Evolutionary conservation across 1,140 invertebrate species (phyloP).

Genomic region (Leptoteleia sp.): DNA sequence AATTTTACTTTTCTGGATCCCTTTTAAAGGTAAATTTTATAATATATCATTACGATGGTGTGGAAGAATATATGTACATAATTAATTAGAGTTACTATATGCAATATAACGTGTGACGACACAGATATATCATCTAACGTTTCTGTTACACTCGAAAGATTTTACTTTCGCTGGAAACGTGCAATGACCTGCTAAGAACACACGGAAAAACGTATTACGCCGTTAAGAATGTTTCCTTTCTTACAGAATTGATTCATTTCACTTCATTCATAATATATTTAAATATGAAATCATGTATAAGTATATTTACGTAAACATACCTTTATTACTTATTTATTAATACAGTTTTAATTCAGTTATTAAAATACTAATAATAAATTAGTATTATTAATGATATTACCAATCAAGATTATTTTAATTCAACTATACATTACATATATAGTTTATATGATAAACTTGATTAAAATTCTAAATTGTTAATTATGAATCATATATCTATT

Average conservation of each 20-base stretch:
- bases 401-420: too few species aligned
- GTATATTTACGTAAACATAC: too few species aligned
- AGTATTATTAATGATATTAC: too few species aligned
- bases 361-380: too few species aligned
- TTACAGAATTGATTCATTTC: slow-evolving; percentile 41
- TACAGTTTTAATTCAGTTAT: too few species aligned
- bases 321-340: too few species aligned
- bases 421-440: too few species aligned
- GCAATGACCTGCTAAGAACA: slow-evolving; percentile 51
- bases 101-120: slow-evolving; percentile 33
- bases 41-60: neutral
- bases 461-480: too few species aligned
- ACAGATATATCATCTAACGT: slow-evolving; percentile 36
- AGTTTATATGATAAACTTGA: too few species aligned
- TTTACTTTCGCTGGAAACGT: slow-evolving; percentile 60
- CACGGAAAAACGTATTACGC: slow-evolving; percentile 59
- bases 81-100: slow-evolving; percentile 27
- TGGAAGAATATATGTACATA: slow-evolving; percentile 5
- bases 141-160: slow-evolving; percentile 59
- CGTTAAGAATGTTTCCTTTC: slow-evolving; percentile 40
- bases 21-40: too few species aligned
- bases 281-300: neutral
- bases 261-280: slow-evolving; percentile 6
- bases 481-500: too few species aligned
- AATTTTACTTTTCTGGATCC: too few species aligned